A percentile compares a stretch with the other conserved stretches of the same genome.
Conservation (phyloP, 1,140 invertebrate genomes). For the Drosophila ohnishii region DNA sequence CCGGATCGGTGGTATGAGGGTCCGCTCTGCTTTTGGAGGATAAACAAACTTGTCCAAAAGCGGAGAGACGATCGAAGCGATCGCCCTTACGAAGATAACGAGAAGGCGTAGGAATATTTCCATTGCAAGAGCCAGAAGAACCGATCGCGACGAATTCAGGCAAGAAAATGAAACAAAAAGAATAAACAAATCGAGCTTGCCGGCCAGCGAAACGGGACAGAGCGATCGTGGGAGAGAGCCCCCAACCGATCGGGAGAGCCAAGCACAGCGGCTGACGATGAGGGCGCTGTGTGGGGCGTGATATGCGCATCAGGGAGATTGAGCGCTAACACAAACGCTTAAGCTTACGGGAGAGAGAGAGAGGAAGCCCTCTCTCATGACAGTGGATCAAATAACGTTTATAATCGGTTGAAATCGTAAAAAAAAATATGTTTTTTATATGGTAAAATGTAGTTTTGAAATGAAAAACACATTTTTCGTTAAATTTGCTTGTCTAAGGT, state of each 20-base stretch:
- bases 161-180: constrained; percentile 3
- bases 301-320: neutral
- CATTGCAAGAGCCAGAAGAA: constrained; percentile 32
- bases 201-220: neutral
- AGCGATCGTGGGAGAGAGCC: constrained; percentile 6
- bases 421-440: neutral
- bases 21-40: neutral
- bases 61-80: constrained; percentile 28
- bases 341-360: neutral
- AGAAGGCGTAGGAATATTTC: constrained; percentile 59
- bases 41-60: constrained; percentile 10
- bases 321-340: neutral
- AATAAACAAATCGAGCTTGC: constrained; percentile 1
- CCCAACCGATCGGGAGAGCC: neutral
- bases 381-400: neutral
- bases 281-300: neutral
- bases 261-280: neutral
- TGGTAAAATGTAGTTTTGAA: neutral
- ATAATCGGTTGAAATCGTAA: neutral
- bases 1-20: constrained; percentile 34
- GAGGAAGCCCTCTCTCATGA: neutral
- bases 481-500: neutral
- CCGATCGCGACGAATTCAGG: neutral
- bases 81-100: constrained; percentile 44
- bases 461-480: neutral